Base-by-base conservation (phyloP, 2,888 invertebrate species). In the Blera fallax region DNA sequence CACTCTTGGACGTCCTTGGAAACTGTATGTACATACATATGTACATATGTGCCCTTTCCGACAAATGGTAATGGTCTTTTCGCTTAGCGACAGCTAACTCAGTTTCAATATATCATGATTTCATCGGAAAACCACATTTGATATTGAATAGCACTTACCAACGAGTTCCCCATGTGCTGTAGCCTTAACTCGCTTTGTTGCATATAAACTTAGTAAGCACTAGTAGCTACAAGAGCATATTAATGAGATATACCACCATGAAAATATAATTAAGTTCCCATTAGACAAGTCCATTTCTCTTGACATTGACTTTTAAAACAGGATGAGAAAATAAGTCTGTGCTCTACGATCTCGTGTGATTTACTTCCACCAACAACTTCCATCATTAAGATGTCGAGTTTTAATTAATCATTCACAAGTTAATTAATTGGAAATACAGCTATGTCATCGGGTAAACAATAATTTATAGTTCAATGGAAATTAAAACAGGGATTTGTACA, bases 381-480 rank as follows among this genome's bases (percentile, higher is more conserved):
- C 11, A 52, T 27, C 50, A 54, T 27, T 54, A 29, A 54, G 29
- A 54, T 29, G 16, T 29, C 52, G 52, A 29, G 7, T 27, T 6
- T 27, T 16, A 54, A 54, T 54, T 54, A 54, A 54, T 54, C 54
- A 54, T 54, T 54, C 10, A 4, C 16, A 29, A 54, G 54, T 29
- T 54, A 54, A 54, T 54, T 54, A 29, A 24, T n/a, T n/a, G n/a
- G 29, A 54, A 54, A 54, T 54, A 29, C 14, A n/a, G 29, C 54
- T 29, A 29, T 29, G 54, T 54, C 27, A 54, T 54, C 14, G 54
- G 7, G 27, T 2, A 32, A 29, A 29, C 14, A 29, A 16, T 54
- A 29, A 54, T 54, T 54, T n/a, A 54, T 29, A 29, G 29, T 6
- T 54, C 5, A 14, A 29, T 54, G 54, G 7, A 54, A 54, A 14